phyloP scores from a whole-genome alignment of 2,797 vertebrate species.

The Artibeus lituratus region DNA sequence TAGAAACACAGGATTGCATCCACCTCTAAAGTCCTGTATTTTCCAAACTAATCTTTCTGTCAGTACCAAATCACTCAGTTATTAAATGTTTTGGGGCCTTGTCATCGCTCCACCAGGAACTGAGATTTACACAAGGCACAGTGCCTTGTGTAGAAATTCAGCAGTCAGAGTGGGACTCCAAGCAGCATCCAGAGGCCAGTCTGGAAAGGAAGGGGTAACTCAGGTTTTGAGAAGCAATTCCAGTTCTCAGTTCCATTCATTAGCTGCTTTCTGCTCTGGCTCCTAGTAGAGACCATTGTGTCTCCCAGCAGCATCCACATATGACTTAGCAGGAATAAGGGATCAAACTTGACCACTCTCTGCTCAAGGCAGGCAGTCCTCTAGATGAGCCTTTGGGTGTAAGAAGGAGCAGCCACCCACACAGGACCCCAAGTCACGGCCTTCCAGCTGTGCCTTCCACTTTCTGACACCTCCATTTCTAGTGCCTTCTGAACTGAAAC shows the following conservation, averaged over 20 bases:
- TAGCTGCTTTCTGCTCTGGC: background rate
- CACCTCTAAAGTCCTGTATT: background rate
- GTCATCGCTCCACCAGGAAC: background rate
- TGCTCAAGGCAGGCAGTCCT: background rate
- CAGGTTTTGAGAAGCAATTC: background rate
- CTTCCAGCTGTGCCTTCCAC: background rate
- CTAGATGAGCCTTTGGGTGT: fast-evolving
- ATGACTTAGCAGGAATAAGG: background rate
- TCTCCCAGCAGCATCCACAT: background rate
- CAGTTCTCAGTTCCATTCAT: background rate
- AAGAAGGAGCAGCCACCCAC: background rate
- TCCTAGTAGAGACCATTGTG: background rate
- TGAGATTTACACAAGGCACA: background rate
- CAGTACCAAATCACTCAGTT: background rate
- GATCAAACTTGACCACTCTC: background rate
- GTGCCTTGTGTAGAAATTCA: background rate
- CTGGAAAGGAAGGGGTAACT: background rate
- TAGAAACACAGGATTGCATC: background rate
- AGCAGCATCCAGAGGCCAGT: background rate
- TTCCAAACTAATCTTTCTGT: background rate
- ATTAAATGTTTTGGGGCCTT: background rate
- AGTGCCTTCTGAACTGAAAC: background rate
- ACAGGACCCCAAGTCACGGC: background rate
- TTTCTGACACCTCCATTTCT: background rate
- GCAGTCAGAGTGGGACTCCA: background rate